These are phyloP conservation scores for Resseliella maxima DNA, from an alignment of 2,888 invertebrate species.

Conservation along the genomic window DNA sequence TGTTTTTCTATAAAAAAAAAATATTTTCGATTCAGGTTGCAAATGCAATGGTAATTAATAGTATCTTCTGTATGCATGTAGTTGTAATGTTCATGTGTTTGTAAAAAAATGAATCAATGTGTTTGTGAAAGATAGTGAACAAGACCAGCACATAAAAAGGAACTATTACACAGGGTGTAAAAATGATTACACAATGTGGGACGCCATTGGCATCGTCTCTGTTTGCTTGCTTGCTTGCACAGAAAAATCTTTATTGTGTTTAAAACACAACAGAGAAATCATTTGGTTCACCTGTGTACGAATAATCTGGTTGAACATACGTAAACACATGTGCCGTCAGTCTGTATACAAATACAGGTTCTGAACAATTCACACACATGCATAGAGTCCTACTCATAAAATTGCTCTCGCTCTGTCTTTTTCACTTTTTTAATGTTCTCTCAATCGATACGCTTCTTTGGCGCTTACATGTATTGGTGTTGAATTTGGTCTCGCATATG, in stretches of 20 bases:
- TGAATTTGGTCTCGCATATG: not conserved
- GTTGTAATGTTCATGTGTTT: not conserved
- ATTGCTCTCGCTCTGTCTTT: not conserved
- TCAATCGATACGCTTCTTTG: too few relatives aligned
- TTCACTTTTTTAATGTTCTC: too few relatives aligned
- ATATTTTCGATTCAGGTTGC: not conserved
- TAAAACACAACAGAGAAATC: not conserved
- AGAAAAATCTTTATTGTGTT: not conserved
- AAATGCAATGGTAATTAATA: not conserved
- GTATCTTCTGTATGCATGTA: conserved; percentile 27
- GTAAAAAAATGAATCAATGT: not conserved
- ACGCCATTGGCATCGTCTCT: not conserved
- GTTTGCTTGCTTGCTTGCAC: not conserved
- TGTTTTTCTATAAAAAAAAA: not conserved
- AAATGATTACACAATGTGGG: not conserved
- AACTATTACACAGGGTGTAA: conserved; percentile 1
- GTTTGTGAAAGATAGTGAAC: not conserved
- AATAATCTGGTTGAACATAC: not conserved
- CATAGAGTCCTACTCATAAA: not conserved
- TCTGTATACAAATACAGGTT: conserved; percentile 38
- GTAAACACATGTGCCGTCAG: conserved; percentile 10
- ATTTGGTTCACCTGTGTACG: conserved; percentile 36
- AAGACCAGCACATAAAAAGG: not conserved
- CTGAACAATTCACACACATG: conserved; percentile 10
- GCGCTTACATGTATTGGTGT: not conserved